A percentile compares a stretch with the other conserved stretches of the same genome.
Conservation (phyloP, 2,888 invertebrate species). For the Ethmia dodecea region DNA sequence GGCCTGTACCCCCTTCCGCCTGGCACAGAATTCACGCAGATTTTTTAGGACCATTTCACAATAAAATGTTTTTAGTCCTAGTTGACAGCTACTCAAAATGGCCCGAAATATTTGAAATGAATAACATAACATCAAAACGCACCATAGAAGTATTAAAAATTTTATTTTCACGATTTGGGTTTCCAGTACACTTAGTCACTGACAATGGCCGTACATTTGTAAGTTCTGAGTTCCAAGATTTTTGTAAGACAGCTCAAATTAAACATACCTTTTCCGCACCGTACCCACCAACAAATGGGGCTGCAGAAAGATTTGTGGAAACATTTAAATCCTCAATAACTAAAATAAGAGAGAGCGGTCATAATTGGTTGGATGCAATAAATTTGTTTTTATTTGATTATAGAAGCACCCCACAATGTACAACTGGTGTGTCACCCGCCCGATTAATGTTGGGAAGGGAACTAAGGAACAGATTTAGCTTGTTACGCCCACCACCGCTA, state of each 20-base stretch:
- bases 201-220: conserved; percentile 14
- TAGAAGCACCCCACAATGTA: conserved; percentile 7
- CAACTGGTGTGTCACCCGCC: conserved; percentile 13
- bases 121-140: conserved; percentile 3
- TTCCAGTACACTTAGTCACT: conserved; percentile 13
- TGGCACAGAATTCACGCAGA: conserved; percentile 12
- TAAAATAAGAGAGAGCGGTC: conserved; percentile 13
- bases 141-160: conserved; percentile 12
- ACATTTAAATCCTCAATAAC: conserved; percentile 13
- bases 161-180: conserved; percentile 10
- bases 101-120: conserved; percentile 14
- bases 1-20: conserved; percentile 12
- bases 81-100: conserved; percentile 12
- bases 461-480: conserved; percentile 11
- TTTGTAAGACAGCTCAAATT: conserved; percentile 8
- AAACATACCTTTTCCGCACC: conserved; percentile 14
- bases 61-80: conserved; percentile 11
- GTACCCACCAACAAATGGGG: conserved; percentile 1
- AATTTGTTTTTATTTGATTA: conserved; percentile 14
- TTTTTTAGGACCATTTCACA: conserved; percentile 10
- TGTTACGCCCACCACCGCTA: conserved; percentile 11
- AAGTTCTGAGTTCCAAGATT: conserved; percentile 11
- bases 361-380: conserved; percentile 4
- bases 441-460: conserved; percentile 13
- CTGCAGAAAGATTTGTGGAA: background rate